phyloP scores from a whole-genome alignment of 2,888 invertebrate genomes.

The Liposcelis brunnea region DNA sequence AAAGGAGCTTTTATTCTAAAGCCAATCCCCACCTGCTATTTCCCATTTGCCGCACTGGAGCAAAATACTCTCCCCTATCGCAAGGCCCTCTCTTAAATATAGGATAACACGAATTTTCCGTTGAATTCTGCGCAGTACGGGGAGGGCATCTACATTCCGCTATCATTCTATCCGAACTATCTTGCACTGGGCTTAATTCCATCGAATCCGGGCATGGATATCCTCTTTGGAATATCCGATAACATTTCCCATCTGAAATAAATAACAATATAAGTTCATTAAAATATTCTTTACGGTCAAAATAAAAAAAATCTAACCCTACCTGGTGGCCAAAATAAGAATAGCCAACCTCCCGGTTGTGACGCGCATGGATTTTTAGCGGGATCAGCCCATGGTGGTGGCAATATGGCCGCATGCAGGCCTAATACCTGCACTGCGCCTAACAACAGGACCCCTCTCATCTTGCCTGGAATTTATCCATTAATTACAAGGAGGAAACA shows the following conservation, averaged over 20 bases:
- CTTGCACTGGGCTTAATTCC: constrained; percentile 53
- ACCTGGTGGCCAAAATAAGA: constrained; percentile 68
- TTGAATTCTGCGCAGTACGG: constrained; percentile 51
- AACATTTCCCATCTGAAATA: constrained; percentile 54
- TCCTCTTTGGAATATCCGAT: constrained; percentile 66
- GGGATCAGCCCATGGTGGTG: constrained; percentile 76
- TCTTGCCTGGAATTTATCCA: not conserved
- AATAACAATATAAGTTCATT: no score
- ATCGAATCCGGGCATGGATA: constrained; percentile 70
- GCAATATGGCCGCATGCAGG: constrained; percentile 46
- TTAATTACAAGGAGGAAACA: no score
- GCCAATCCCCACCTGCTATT: no score
- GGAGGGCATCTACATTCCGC: constrained; percentile 70
- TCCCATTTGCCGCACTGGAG: constrained; percentile 35
- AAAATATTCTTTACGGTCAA: no score
- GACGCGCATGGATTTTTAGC: constrained; percentile 64
- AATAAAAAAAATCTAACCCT: no score
- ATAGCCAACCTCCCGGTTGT: constrained; percentile 67
- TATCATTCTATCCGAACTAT: constrained; percentile 23
- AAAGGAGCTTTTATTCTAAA: no score
- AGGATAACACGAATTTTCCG: constrained; percentile 51
- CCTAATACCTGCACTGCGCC: constrained; percentile 13
- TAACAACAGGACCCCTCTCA: constrained; percentile 4
- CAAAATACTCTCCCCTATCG: constrained; percentile 52
- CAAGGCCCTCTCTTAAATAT: constrained; percentile 63